These are phyloP conservation scores for Ganaspis sp. DNA, from an alignment of 1,140 invertebrate genomes.

Conservation along the genomic window DNA sequence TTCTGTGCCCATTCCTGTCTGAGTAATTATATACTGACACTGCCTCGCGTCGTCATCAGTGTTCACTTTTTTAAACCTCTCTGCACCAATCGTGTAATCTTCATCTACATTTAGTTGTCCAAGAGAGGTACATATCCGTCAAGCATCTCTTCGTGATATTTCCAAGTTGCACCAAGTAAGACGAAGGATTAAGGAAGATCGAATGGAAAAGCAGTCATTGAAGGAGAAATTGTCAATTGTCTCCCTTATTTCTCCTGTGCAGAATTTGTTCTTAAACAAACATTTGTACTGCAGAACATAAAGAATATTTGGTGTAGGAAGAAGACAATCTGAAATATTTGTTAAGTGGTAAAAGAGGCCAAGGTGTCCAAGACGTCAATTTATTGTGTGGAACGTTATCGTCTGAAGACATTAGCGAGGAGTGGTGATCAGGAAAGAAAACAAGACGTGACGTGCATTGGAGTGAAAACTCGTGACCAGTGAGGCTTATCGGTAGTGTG, in stretches of 20 bases:
- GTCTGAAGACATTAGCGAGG: slow-evolving; percentile 55
- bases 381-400: slow-evolving; percentile 49
- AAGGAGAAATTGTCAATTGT: not conserved
- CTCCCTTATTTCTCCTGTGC: no score
- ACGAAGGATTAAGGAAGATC: no score
- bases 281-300: not conserved
- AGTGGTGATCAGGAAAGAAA: slow-evolving; percentile 2
- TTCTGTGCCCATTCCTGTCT: no score
- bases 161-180: not conserved
- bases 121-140: not conserved
- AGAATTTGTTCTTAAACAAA: no score
- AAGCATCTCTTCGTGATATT: not conserved
- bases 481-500: not conserved
- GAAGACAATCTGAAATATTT: slow-evolving; percentile 29
- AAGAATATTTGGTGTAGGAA: slow-evolving; percentile 21
- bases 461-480: slow-evolving; percentile 14
- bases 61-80: slow-evolving; percentile 3
- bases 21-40: slow-evolving; percentile 46
- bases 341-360: slow-evolving; percentile 51
- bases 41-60: not conserved
- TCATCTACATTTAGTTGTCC: not conserved
- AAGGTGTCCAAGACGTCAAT: slow-evolving; percentile 65
- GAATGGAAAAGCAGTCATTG: no score
- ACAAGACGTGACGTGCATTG: not conserved
- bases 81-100: not conserved